Evolutionary conservation across 2,113 vertebrate species (phyloP), one percentile per base, ranked within the genome.

Genomic region (Rhinolophus sinicus): DNA sequence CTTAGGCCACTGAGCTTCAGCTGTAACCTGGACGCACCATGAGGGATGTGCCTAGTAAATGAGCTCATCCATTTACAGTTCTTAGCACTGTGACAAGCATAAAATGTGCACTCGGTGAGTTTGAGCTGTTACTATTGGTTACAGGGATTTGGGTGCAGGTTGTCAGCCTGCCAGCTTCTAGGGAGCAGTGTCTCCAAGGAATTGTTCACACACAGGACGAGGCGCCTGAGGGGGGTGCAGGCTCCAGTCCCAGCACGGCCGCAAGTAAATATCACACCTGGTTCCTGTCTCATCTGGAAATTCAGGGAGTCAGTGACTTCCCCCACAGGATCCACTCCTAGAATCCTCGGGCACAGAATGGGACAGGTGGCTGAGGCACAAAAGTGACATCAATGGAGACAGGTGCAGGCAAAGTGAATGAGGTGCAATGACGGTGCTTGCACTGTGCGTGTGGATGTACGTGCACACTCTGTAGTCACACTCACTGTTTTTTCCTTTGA

Each of bases 401-500:
- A 35, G 85, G 73, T 67, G 19, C 35, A 47, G 38, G 33, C 65
- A 28, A 58, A 40, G 33, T 33, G 5, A 0, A n/a, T 12, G 14
- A 50, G 64, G 24, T 54, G 19, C 47, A 33, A 8, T 2, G 15
- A 9, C 19, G 40, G 65, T 40, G 67, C 73, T 56, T 65, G 72
- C 72, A 35, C 3, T 19, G 47, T 28, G 3, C 47, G 16, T n/a
- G n/a, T 26, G 26, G 5, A 10, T 14, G 0, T 13, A 8, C 30
- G 19, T 15, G 11, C 35, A 40, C 5, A 35, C 26, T 35, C 26
- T 38, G 40, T 4, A 83, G 56, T 75, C 83, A 80, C 35, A 84
- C n/a, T 86, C 70, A 83, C n/a, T 78, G 73, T n/a, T 88, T 69
- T 81, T 56, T 80, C 64, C 67, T 96, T 92, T 95, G 72, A 54